phyloP scores from a whole-genome alignment of 2,888 invertebrate genomes.

The Hoplodrina ambigua region DNA sequence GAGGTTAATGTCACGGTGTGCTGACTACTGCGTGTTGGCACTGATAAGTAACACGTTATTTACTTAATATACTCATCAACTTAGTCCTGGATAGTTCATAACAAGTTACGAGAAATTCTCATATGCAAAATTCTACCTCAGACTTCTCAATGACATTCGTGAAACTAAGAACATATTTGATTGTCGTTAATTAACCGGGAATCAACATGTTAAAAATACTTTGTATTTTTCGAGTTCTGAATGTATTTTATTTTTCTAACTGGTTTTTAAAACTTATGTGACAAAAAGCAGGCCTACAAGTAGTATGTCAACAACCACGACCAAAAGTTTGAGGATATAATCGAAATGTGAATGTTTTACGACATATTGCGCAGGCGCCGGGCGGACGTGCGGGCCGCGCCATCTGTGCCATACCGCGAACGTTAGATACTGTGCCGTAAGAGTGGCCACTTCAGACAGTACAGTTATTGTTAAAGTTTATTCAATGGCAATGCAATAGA shows the following conservation, averaged over 20 bases:
- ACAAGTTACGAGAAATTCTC: too few species aligned
- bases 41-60: not conserved
- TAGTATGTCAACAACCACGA: slow-evolving; percentile 30
- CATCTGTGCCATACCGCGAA: slow-evolving; percentile 62
- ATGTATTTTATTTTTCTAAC: too few species aligned
- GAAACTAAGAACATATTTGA: too few species aligned
- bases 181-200: too few species aligned
- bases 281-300: not conserved
- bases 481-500: too few species aligned
- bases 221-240: too few species aligned
- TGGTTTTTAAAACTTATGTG: too few species aligned
- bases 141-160: too few species aligned
- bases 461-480: not conserved
- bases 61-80: not conserved
- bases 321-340: slow-evolving; percentile 22
- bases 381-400: slow-evolving; percentile 50
- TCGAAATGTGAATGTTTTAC: slow-evolving; percentile 48
- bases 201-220: too few species aligned
- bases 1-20: slow-evolving; percentile 51
- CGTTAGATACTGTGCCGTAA: slow-evolving; percentile 13
- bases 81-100: too few species aligned
- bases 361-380: slow-evolving; percentile 45
- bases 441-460: slow-evolving; percentile 36
- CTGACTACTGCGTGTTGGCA: slow-evolving; percentile 18
- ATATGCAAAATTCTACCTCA: too few species aligned